Conservation (phyloP, 2,113 vertebrate species). For the Mustela lutreola region DNA sequence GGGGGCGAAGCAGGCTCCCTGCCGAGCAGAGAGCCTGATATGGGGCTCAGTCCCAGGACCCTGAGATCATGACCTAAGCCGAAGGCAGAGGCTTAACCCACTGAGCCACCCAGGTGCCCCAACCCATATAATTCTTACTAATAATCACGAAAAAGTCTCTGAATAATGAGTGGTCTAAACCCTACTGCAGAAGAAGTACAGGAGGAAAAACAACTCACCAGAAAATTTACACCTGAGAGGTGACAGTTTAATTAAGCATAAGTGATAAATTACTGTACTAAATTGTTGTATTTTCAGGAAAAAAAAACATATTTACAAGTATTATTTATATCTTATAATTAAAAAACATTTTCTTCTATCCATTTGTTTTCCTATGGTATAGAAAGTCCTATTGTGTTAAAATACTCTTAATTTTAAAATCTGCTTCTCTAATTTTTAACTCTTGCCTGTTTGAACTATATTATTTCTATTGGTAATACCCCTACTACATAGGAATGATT, state of each 20-base stretch:
- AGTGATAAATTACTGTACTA: background rate
- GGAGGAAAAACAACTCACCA: background rate
- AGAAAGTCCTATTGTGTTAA: background rate
- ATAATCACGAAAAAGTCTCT: background rate
- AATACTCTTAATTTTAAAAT: slow-evolving; percentile 19
- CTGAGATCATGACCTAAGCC: too few relatives aligned
- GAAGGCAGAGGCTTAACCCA: too few relatives aligned
- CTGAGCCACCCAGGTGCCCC: too few relatives aligned
- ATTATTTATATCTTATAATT: background rate
- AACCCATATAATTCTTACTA: background rate
- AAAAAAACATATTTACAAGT: background rate
- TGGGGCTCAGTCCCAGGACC: too few relatives aligned
- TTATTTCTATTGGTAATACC: background rate
- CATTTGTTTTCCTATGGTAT: background rate
- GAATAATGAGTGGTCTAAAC: background rate
- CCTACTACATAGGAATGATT: background rate
- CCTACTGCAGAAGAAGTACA: background rate
- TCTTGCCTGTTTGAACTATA: background rate
- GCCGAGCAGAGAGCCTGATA: too few relatives aligned
- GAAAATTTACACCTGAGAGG: background rate
- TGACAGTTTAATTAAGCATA: background rate
- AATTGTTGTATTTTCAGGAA: slow-evolving; percentile 9
- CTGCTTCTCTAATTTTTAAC: background rate
- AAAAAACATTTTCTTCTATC: background rate
- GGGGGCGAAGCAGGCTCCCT: too few relatives aligned